phyloP scores from a whole-genome alignment of 2,797 vertebrate species.

The Lagodon rhomboides region DNA sequence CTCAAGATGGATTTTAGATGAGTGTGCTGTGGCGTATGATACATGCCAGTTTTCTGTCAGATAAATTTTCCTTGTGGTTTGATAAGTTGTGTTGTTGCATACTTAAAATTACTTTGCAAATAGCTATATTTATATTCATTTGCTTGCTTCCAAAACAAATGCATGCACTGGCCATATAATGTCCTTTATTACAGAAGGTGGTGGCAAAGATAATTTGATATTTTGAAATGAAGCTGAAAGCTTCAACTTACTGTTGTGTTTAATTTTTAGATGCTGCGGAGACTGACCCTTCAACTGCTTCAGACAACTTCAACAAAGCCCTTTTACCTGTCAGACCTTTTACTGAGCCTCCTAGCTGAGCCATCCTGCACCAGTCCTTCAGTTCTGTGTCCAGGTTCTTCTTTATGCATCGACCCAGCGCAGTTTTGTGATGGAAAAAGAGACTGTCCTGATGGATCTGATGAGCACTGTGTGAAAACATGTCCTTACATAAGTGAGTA shows the following conservation, averaged over 20 bases:
- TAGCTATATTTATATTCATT: no score
- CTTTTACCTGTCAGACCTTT: background rate
- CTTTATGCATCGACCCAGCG: constrained; percentile 76
- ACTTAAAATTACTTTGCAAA: no score
- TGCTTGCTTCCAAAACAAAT: no score
- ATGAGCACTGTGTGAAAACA: constrained; percentile 83
- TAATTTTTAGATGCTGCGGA: constrained; percentile 44
- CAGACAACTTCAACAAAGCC: background rate
- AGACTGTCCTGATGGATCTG: constrained; percentile 89
- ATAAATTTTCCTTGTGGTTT: no score
- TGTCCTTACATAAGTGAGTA: constrained; percentile 83
- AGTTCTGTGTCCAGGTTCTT: constrained; percentile 81
- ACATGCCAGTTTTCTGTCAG: no score
- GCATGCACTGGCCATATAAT: no score
- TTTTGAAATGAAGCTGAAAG: background rate
- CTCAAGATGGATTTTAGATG: background rate
- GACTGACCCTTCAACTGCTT: background rate
- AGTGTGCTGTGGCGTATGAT: no score
- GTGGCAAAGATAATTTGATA: background rate
- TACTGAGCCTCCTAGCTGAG: constrained; percentile 29
- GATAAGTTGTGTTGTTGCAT: no score
- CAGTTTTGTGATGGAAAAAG: constrained; percentile 87
- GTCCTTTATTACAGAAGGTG: no score
- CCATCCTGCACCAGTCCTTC: constrained; percentile 76
- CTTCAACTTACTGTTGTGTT: background rate